Evolutionary conservation across 2,797 vertebrate genomes (phyloP), one percentile per base, ranked within the genome.

Genomic region (Peromyscus nudipes): DNA sequence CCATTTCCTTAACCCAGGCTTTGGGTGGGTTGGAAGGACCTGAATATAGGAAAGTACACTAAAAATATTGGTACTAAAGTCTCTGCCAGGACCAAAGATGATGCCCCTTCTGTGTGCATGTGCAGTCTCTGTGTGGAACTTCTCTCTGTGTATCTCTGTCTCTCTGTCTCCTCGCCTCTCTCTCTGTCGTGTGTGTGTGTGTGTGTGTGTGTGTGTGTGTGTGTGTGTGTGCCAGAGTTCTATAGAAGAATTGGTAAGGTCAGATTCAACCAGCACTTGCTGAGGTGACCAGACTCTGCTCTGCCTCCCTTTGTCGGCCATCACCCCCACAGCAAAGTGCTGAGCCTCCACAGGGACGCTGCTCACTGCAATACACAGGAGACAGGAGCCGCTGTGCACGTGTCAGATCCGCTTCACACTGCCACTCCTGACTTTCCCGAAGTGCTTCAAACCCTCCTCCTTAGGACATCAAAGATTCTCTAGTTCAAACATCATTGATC

Each of bases 311-410:
- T 4, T 11, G 2, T 1, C 11, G 69, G 29, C 43, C 67, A 27
- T 43, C 60, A 52, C 1, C 29, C 10, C 1, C n/a, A 19, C 10
- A 60, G 31, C 43, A 75, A 73, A 23, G 17, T 16, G 31, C 52
- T 4, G 16, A 80, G 13, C 10, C 17, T 0, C 9, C 12, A 1
- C 25, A 8, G 27, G 11, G 23, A 40, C 0, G 27, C 14, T 17
- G 16, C 0, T 1, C 3, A 71, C 0, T 2, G 8, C 6, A 3
- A 4, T 21, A 2, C 34, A 13, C 0, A 57, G 25, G 43, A 85
- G 21, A 37, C 4, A 27, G 11, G n/a, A 12, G 1, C 1, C 12
- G 9, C 23, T 80, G 6, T 57, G 46, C 27, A 73, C 69, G 79
- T 10, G 0, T n/a, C 21, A 81, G 34, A 13, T 83, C 76, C 23